Evolutionary conservation across 2,113 vertebrate species (phyloP).

Genomic region (Turdus rufiventris): DNA sequence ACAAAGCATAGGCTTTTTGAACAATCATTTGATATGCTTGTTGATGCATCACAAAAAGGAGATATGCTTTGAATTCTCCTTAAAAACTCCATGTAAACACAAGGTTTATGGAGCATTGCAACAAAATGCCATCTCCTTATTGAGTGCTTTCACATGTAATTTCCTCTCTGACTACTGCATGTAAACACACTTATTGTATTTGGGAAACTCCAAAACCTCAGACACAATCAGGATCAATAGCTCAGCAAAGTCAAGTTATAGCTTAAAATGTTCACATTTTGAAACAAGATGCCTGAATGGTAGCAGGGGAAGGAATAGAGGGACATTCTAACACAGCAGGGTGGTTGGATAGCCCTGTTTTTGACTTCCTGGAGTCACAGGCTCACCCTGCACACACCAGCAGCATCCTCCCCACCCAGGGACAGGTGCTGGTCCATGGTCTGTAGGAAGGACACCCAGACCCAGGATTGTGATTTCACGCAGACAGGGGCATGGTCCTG

Average conservation of each 20-base stretch:
- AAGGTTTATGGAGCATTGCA: constrained; percentile 81
- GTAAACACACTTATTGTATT: constrained; percentile 79
- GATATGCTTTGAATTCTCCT: constrained; percentile 84
- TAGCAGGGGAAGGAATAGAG: not conserved
- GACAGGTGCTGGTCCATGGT: not conserved
- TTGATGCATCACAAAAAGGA: constrained; percentile 79
- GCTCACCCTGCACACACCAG: rapidly evolving
- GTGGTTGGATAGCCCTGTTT: not conserved
- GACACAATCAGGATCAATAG: constrained; percentile 52
- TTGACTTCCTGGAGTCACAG: not conserved
- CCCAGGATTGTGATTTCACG: not conserved
- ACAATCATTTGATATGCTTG: constrained; percentile 80
- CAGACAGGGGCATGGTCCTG: not conserved
- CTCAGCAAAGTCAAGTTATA: constrained; percentile 6
- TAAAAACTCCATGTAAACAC: constrained; percentile 85
- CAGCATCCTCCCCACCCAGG: not conserved
- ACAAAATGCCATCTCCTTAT: constrained; percentile 76
- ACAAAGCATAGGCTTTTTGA: constrained; percentile 71
- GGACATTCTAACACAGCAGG: not conserved
- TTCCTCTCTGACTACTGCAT: constrained; percentile 75
- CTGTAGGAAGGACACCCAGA: not conserved
- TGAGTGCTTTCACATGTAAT: constrained; percentile 78
- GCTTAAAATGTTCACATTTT: not conserved
- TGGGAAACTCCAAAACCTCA: constrained; percentile 66
- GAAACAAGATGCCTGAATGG: not conserved